phyloP scores from a whole-genome alignment of 1,140 invertebrate species.

The Scaptomyza pallida region DNA sequence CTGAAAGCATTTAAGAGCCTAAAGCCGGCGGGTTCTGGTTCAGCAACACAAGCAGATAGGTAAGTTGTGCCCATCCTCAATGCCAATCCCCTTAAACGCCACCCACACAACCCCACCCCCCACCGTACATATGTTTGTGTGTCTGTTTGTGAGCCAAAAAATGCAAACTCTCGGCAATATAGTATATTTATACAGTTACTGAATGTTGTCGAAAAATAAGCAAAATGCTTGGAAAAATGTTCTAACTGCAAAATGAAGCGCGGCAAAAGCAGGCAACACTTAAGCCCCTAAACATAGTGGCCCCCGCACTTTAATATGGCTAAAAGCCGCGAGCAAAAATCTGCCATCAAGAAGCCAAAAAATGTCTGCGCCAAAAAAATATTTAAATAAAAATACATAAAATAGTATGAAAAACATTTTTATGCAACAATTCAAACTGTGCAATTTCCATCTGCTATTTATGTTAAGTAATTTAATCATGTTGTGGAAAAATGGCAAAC shows the following conservation, averaged over 20 bases:
- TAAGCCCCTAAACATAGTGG: not conserved
- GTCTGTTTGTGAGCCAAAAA: constrained; percentile 12
- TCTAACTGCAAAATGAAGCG: constrained; percentile 45
- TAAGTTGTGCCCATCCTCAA: constrained; percentile 74
- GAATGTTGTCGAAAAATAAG: constrained; percentile 1
- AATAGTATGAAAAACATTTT: too few relatives aligned
- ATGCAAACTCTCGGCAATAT: not conserved
- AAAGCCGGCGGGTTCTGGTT: constrained; percentile 89
- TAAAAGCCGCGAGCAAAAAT: constrained; percentile 82
- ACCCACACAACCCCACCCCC: not conserved
- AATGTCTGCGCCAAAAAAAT: constrained; percentile 13
- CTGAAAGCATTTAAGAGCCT: constrained; percentile 98
- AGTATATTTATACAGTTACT: constrained; percentile 8
- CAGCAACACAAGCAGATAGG: constrained; percentile 86
- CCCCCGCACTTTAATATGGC: constrained; percentile 85
- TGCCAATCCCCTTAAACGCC: too few relatives aligned
- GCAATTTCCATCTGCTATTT: constrained; percentile 25
- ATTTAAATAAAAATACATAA: too few relatives aligned
- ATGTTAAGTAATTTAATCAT: constrained; percentile 46
- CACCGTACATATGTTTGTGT: constrained; percentile 5
- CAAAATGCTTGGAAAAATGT: constrained; percentile 17
- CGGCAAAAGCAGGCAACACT: constrained; percentile 5
- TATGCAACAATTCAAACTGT: constrained; percentile 45
- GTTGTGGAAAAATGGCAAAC: not conserved
- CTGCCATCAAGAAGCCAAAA: constrained; percentile 25